Conservation (phyloP, 2,888 invertebrate genomes). For the Molorchus minor region DNA sequence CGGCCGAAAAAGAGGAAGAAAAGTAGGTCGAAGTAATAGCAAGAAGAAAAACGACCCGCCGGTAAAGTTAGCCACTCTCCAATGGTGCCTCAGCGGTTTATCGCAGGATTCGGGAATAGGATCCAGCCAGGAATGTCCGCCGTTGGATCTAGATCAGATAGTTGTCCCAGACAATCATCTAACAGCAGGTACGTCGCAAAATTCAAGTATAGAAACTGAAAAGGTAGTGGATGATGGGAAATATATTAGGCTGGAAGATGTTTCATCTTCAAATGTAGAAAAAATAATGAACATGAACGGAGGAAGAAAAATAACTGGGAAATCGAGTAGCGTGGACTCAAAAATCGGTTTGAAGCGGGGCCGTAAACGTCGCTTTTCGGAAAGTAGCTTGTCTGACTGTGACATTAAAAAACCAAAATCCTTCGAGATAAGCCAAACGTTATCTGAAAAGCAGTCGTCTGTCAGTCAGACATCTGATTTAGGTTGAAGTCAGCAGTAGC, state of each 20-base stretch:
- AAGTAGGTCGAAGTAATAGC: slow-evolving; percentile 42
- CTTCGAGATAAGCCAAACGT: not conserved
- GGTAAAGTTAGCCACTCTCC: slow-evolving; percentile 58
- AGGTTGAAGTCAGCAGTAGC: slow-evolving; percentile 34
- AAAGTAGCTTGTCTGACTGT: slow-evolving; percentile 52
- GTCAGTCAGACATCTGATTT: slow-evolving; percentile 37
- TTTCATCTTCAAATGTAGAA: slow-evolving; percentile 12
- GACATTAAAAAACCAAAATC: slow-evolving; percentile 44
- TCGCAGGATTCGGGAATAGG: slow-evolving; percentile 61
- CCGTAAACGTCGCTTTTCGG: slow-evolving; percentile 49
- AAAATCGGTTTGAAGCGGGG: slow-evolving; percentile 3
- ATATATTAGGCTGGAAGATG: slow-evolving; percentile 6
- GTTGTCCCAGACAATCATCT: slow-evolving; percentile 53
- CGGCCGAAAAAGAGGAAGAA: slow-evolving; percentile 64
- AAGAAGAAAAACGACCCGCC: slow-evolving; percentile 41
- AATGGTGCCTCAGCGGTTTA: slow-evolving; percentile 55
- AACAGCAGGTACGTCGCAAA: slow-evolving; percentile 36
- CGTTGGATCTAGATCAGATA: slow-evolving; percentile 55
- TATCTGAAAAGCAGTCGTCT: slow-evolving; percentile 13
- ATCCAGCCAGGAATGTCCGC: slow-evolving; percentile 58
- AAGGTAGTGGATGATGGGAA: slow-evolving; percentile 8
- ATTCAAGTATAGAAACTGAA: slow-evolving; percentile 17
- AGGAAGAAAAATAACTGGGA: not conserved
- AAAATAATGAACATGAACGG: not conserved
- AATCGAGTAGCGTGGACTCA: not conserved